These are phyloP conservation scores for Anorthoa munda DNA, from an alignment of 2,888 invertebrate species.

Conservation along the genomic window DNA sequence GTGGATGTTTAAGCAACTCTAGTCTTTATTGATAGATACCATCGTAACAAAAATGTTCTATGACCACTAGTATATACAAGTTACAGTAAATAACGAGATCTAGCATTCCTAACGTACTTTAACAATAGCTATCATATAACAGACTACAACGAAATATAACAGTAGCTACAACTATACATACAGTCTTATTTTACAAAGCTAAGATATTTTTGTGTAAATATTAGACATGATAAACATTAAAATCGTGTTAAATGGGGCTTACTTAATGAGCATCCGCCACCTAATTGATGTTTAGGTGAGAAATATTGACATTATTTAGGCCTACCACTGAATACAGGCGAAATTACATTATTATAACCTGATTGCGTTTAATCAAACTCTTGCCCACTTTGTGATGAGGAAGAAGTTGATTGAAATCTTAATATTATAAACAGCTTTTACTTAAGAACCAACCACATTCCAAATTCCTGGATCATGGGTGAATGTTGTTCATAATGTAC, in stretches of 20 bases:
- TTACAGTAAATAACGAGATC: constrained; percentile 86
- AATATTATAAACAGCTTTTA: not conserved
- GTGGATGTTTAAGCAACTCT: constrained; percentile 58
- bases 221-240: constrained; percentile 66
- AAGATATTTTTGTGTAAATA: constrained; percentile 72
- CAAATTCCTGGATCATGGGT: not conserved
- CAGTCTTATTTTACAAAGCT: constrained; percentile 87
- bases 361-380: not conserved
- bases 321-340: not conserved
- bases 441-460: not conserved
- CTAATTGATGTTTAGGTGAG: not conserved
- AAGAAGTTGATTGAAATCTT: not conserved
- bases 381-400: too few relatives aligned
- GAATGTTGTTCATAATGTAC: constrained; percentile 5
- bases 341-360: not conserved
- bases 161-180: constrained; percentile 77
- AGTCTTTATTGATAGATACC: constrained; percentile 55
- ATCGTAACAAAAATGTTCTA: constrained; percentile 63
- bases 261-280: constrained; percentile 16
- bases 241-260: constrained; percentile 6
- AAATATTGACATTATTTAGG: constrained; percentile 7
- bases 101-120: constrained; percentile 84
- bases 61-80: constrained; percentile 69
- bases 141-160: constrained; percentile 74
- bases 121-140: constrained; percentile 76